phyloP scores from a whole-genome alignment of 2,888 invertebrate genomes.

The Melinaea menophilus region DNA sequence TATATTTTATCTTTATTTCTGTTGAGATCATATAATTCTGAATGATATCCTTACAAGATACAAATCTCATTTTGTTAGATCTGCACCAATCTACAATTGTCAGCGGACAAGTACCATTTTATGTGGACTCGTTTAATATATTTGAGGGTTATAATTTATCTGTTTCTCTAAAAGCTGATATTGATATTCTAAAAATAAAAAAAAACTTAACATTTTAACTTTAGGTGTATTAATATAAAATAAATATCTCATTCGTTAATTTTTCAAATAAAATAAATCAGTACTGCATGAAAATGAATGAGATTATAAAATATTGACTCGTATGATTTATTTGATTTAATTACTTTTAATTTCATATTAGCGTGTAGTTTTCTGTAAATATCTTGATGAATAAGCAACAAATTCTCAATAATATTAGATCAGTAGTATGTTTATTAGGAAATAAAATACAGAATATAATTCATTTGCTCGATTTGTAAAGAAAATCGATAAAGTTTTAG shows the following conservation, averaged over 20 bases:
- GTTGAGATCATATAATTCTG: conserved; percentile 71
- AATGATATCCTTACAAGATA: conserved; percentile 74
- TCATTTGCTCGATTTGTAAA: too few species aligned
- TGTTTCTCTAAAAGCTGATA: conserved; percentile 69
- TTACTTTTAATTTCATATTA: conserved; percentile 67
- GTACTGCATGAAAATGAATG: neutral
- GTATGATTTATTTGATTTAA: neutral
- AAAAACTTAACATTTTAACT: neutral
- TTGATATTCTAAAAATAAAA: conserved; percentile 58
- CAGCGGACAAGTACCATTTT: conserved; percentile 66
- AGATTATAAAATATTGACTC: too few species aligned
- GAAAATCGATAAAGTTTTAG: too few species aligned
- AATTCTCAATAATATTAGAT: conserved; percentile 74
- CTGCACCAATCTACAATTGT: conserved; percentile 72
- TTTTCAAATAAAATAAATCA: too few species aligned
- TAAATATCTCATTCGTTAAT: neutral
- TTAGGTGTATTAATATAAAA: too few species aligned
- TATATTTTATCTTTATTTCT: conserved; percentile 68
- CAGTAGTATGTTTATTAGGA: conserved; percentile 57
- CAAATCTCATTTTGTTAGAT: conserved; percentile 63
- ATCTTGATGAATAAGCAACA: conserved; percentile 75
- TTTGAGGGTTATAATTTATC: conserved; percentile 62
- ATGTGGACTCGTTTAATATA: conserved; percentile 70
- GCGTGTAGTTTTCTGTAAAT: conserved; percentile 68
- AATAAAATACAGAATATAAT: too few species aligned